Evolutionary conservation across 2,797 vertebrate genomes (phyloP).

Genomic region (Coreius guichenoti): DNA sequence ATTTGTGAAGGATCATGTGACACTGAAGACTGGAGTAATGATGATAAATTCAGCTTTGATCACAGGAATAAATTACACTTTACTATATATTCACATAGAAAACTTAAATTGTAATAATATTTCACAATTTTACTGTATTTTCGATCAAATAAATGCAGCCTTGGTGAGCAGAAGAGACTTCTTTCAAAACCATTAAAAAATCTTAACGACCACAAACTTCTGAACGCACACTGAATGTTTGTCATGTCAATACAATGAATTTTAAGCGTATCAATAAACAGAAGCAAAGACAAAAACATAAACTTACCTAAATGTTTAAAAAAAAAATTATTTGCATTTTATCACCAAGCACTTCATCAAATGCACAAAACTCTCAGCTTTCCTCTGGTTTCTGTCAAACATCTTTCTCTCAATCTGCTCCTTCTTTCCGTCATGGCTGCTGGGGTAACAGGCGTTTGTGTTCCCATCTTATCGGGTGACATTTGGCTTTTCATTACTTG

Average conservation of each 20-base stretch:
- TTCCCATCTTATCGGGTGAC: conserved; percentile 70
- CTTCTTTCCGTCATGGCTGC: conserved; percentile 4
- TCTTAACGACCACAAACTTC: not conserved
- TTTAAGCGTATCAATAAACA: not conserved
- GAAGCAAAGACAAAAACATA: not conserved
- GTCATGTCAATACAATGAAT: not conserved
- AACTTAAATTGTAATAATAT: not conserved
- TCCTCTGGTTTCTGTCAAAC: conserved; percentile 62
- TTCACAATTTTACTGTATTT: not conserved
- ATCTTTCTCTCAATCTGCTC: conserved; percentile 18
- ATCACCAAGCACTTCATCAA: not conserved
- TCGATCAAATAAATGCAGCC: not conserved
- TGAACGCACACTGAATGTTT: not conserved
- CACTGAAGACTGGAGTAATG: not conserved
- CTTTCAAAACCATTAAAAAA: not conserved
- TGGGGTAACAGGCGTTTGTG: conserved; percentile 68
- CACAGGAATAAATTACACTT: too few species aligned
- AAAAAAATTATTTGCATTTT: not conserved
- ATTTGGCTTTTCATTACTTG: conserved; percentile 76
- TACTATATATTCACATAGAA: not conserved
- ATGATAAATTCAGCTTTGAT: not conserved
- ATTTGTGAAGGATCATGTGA: conserved; percentile 3
- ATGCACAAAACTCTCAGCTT: conserved; percentile 27
- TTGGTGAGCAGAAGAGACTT: not conserved
- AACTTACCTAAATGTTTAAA: conserved; percentile 41